Evolutionary conservation across 2,113 vertebrate species (phyloP).

Genomic region (Zingel zingel): DNA sequence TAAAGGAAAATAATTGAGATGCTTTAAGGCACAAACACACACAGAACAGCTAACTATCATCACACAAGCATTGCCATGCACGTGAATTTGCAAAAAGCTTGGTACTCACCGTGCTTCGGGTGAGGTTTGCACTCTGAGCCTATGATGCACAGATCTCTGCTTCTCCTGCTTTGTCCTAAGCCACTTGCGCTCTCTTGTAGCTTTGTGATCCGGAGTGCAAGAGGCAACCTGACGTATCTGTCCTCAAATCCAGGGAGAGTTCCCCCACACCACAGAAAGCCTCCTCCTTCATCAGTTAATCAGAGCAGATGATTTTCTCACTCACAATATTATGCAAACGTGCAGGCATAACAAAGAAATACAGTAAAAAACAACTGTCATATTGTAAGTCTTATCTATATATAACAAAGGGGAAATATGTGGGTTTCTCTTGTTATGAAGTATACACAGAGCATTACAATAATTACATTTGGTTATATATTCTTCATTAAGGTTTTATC

Average conservation of each 20-base stretch:
- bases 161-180: conserved; percentile 56
- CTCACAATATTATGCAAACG: conserved; percentile 51
- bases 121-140: conserved; percentile 38
- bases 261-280: conserved; percentile 54
- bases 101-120: conserved; percentile 66
- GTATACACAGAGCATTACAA: background rate
- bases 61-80: conserved; percentile 5
- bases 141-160: conserved; percentile 56
- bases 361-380: background rate
- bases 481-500: background rate
- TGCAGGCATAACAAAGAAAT: background rate
- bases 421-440: background rate
- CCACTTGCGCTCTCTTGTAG: conserved; percentile 55
- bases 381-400: background rate
- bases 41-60: background rate
- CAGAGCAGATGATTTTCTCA: conserved; percentile 76
- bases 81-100: conserved; percentile 15
- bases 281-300: conserved; percentile 83
- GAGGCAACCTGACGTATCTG: conserved; percentile 71
- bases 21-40: conserved; percentile 22
- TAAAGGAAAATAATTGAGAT: conserved; percentile 3
- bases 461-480: background rate
- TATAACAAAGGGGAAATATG: background rate
- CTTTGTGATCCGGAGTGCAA: conserved; percentile 70
- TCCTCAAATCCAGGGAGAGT: conserved; percentile 80